These are phyloP conservation scores for Spondyliosoma cantharus DNA, from an alignment of 2,797 vertebrate genomes.

Conservation along the genomic window DNA sequence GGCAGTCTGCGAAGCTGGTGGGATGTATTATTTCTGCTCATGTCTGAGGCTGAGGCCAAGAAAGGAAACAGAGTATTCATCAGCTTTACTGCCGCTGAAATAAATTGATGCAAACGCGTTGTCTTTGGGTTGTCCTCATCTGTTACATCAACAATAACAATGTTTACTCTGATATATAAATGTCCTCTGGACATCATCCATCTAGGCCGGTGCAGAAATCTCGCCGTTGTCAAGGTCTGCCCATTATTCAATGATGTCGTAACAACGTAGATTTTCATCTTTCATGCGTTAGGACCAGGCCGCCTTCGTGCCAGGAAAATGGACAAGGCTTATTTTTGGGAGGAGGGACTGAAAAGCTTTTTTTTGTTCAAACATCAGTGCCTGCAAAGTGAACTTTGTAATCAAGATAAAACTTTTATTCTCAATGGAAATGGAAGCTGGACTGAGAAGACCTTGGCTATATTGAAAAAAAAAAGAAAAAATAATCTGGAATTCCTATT, in stretches of 20 bases:
- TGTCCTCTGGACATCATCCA: slow-evolving; percentile 33
- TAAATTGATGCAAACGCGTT: slow-evolving; percentile 49
- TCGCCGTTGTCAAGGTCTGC: slow-evolving; percentile 39
- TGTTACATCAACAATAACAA: slow-evolving; percentile 54
- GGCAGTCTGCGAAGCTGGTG: slow-evolving; percentile 30
- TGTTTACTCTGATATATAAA: slow-evolving; percentile 50
- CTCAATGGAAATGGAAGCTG: slow-evolving; percentile 31
- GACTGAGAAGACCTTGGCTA: background rate
- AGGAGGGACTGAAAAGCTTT: slow-evolving; percentile 33
- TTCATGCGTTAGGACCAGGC: slow-evolving; percentile 37
- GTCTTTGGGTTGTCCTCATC: slow-evolving; percentile 58
- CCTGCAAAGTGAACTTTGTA: slow-evolving; percentile 42
- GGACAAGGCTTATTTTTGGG: background rate
- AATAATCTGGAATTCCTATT: slow-evolving; percentile 19
- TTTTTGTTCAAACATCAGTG: slow-evolving; percentile 42
- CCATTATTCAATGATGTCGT: slow-evolving; percentile 48
- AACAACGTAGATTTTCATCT: slow-evolving; percentile 59
- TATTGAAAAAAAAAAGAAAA: background rate
- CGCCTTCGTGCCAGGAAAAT: slow-evolving; percentile 13
- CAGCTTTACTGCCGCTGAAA: slow-evolving; percentile 47
- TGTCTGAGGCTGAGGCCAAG: slow-evolving; percentile 25
- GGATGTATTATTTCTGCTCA: slow-evolving; percentile 36
- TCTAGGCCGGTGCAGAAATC: slow-evolving; percentile 16
- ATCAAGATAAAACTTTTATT: slow-evolving; percentile 43
- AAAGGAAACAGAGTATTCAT: slow-evolving; percentile 45